Evolutionary conservation across 37 sponge, comb jelly and placozoan species (phyloP), one percentile per base, ranked within the genome.

Genomic region (Ephydatia muelleri): DNA sequence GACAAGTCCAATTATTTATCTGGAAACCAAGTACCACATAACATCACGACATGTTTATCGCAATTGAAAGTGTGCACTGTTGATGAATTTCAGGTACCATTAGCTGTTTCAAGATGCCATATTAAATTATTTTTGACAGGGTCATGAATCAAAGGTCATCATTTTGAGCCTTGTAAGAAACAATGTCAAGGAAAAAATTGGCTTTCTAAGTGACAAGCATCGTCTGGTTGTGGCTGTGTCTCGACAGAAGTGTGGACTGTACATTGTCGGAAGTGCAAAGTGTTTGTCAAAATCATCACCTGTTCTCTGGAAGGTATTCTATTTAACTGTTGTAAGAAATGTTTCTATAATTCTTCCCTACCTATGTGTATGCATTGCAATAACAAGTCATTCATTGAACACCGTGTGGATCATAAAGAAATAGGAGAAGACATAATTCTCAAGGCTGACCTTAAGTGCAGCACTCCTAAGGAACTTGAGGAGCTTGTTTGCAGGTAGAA

Each of bases 91-190:
- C 85, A 84, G 77, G 85, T 84, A 34, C 31, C 28, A 1, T 27
- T 30, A 36, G 27, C 34, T 32, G 34, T 31, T 26, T 35, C 12
- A 38, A 38, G 75, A 39, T 37, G 23, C 72, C 21, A 5, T 35
- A 35, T 34, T 37, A 22, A 37, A 33, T 34, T 3, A 72, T 72
- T 31, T 27, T 71, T 71, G 72, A 32, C 76, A 87, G 75, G 88
- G 88, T 25, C 81, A 65, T 76, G 88, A 87, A 48, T 33, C 37
- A 36, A 84, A 84, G 29, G 67, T 87, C 38, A 86, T 87, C 77
- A 87, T 87, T 33, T 31, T 87, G 37, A 47, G 81, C 40, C 43
- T 81, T 13, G 88, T 87, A 43, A 40, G 88, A 25, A 87, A 65
- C 72, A 78, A 84, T 43, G 36, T 5, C 49, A 76, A 69, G 38